phyloP scores from a whole-genome alignment of 2,113 vertebrate genomes.

The Engystomops pustulosus region DNA sequence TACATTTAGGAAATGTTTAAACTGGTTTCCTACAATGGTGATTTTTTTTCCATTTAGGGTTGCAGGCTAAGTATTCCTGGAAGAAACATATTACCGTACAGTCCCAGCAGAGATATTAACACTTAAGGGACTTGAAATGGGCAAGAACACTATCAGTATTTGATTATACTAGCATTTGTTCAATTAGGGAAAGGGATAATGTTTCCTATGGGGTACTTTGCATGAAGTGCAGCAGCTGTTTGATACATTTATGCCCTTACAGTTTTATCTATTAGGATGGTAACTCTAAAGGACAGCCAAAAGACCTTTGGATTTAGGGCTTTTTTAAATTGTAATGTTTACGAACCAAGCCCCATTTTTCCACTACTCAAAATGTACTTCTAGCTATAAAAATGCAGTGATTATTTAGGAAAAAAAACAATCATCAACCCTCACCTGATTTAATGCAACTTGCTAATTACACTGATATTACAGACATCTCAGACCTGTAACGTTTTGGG shows the following conservation, averaged over 20 bases:
- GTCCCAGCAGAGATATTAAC: constrained; percentile 35
- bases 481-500: too few relatives aligned
- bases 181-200: constrained; percentile 6
- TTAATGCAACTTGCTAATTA: too few relatives aligned
- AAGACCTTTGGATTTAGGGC: not conserved
- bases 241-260: not conserved
- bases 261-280: not conserved
- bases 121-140: constrained; percentile 17
- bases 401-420: too few relatives aligned
- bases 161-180: constrained; percentile 26
- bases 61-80: not conserved
- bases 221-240: constrained; percentile 38
- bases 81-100: constrained; percentile 9
- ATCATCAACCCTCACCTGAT: too few relatives aligned
- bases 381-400: too few relatives aligned
- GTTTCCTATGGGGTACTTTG: constrained; percentile 36
- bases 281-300: not conserved
- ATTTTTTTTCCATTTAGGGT: not conserved
- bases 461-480: too few relatives aligned
- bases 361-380: not conserved
- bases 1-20: not conserved
- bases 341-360: not conserved
- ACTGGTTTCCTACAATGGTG: not conserved
- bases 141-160: constrained; percentile 12
- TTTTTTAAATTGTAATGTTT: not conserved